A percentile compares a stretch with the other conserved stretches of the same genome.
These are phyloP conservation scores for Pseudochaenichthys georgianus DNA, from an alignment of 2,797 vertebrate genomes.

Conservation along the genomic window DNA sequence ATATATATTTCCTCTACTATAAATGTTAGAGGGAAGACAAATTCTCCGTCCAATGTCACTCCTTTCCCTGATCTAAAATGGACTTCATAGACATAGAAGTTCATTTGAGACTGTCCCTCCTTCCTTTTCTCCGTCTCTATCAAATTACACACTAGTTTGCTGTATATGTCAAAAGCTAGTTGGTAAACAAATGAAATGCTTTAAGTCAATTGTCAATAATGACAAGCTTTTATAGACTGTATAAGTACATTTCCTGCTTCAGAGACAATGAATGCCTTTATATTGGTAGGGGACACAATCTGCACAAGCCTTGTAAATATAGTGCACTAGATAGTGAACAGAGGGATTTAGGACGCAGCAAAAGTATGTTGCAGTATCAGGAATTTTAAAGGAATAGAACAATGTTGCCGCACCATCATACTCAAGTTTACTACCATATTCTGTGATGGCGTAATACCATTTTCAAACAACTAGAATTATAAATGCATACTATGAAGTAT, in stretches of 20 bases:
- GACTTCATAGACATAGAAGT: background rate
- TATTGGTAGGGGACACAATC: background rate
- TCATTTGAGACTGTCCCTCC: background rate
- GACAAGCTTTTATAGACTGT: background rate
- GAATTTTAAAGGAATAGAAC: background rate
- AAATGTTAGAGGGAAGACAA: slow-evolving; percentile 1
- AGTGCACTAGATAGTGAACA: background rate
- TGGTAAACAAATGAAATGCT: background rate
- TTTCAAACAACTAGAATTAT: background rate
- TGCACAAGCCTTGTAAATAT: background rate
- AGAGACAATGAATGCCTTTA: background rate
- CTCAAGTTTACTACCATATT: too few relatives aligned
- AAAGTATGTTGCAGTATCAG: background rate
- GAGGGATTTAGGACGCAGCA: background rate
- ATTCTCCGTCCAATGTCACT: slow-evolving; percentile 7
- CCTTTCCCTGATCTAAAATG: background rate
- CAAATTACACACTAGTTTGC: background rate
- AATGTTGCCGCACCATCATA: background rate
- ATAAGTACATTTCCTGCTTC: background rate
- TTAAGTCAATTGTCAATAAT: background rate
- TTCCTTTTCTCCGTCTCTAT: background rate
- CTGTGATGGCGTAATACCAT: too few relatives aligned
- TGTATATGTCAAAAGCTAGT: background rate
- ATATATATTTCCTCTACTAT: background rate
- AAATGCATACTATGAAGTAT: background rate